These are phyloP conservation scores for Microplitis mediator DNA, from an alignment of 1,140 invertebrate species.

Conservation along the genomic window DNA sequence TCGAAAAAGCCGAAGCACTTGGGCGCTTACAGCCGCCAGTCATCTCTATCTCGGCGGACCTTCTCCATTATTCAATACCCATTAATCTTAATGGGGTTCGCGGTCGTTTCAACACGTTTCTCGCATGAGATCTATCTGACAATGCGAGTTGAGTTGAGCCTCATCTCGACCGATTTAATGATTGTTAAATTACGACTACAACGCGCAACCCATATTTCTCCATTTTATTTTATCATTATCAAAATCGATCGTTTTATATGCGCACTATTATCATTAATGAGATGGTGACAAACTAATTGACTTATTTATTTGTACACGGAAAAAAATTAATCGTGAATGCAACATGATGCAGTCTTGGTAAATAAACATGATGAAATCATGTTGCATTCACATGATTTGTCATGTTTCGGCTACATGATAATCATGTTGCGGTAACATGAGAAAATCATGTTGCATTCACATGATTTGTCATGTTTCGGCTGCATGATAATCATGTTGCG, in stretches of 20 bases:
- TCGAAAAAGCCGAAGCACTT: background rate
- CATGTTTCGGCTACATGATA: too few relatives aligned
- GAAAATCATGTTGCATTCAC: too few relatives aligned
- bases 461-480: too few relatives aligned
- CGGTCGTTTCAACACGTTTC: conserved; percentile 46
- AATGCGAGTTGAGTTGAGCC: conserved; percentile 33
- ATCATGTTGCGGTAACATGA: too few relatives aligned
- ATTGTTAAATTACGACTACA: conserved; percentile 31
- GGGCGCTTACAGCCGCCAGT: conserved; percentile 5
- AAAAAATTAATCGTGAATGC: too few relatives aligned
- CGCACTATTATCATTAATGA: background rate
- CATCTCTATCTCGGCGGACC: conserved; percentile 35
- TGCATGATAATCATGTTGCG: too few relatives aligned
- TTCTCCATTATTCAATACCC: conserved; percentile 47
- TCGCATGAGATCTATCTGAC: conserved; percentile 34
- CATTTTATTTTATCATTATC: background rate
- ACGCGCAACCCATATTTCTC: background rate
- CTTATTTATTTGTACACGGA: too few relatives aligned
- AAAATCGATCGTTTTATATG: conserved; percentile 5
- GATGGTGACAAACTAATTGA: too few relatives aligned
- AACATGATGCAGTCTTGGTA: too few relatives aligned
- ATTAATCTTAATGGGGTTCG: conserved; percentile 52
- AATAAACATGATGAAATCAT: too few relatives aligned
- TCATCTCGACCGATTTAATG: conserved; percentile 35
- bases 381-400: too few relatives aligned